Evolutionary conservation across 92 coral and sea anemone species (phyloP).

Genomic region (Blastomussa wellsi): DNA sequence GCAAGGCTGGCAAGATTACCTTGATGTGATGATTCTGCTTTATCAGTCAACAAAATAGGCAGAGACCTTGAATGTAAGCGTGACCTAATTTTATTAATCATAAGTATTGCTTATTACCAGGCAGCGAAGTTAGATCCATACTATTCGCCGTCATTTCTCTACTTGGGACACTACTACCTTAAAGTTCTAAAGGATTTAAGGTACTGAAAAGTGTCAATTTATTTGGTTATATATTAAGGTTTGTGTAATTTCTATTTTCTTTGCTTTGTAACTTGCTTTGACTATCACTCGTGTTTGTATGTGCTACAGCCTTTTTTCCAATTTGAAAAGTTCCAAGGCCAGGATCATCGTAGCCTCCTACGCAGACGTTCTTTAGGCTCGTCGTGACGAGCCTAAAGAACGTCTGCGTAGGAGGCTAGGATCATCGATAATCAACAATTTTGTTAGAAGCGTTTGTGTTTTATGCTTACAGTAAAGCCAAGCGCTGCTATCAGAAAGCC

Average conservation of each 20-base stretch:
- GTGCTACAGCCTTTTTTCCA: not conserved
- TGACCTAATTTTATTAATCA: too few relatives aligned
- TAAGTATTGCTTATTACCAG: constrained; percentile 27
- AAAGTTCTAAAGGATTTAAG: constrained; percentile 69
- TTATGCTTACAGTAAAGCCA: constrained; percentile 75
- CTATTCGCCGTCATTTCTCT: constrained; percentile 80
- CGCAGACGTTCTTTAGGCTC: too few relatives aligned
- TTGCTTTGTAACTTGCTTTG: too few relatives aligned
- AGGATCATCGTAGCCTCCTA: too few relatives aligned
- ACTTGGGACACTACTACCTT: constrained; percentile 90
- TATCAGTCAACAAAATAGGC: too few relatives aligned
- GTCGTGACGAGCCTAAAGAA: too few relatives aligned
- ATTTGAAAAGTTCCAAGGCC: not conserved
- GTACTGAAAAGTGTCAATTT: constrained; percentile 41
- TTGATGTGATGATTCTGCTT: too few relatives aligned
- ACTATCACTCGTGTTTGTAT: too few relatives aligned
- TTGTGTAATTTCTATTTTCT: not conserved
- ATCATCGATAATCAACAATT: not conserved
- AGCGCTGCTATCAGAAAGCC: constrained; percentile 94
- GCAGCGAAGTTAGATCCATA: constrained; percentile 93
- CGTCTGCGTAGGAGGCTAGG: too few relatives aligned
- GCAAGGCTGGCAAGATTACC: not conserved
- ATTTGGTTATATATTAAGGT: not conserved
- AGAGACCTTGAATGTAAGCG: too few relatives aligned
- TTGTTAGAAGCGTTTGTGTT: not conserved